Evolutionary conservation across 2,888 invertebrate species (phyloP).

Genomic region (Caenorhabditis afra): DNA sequence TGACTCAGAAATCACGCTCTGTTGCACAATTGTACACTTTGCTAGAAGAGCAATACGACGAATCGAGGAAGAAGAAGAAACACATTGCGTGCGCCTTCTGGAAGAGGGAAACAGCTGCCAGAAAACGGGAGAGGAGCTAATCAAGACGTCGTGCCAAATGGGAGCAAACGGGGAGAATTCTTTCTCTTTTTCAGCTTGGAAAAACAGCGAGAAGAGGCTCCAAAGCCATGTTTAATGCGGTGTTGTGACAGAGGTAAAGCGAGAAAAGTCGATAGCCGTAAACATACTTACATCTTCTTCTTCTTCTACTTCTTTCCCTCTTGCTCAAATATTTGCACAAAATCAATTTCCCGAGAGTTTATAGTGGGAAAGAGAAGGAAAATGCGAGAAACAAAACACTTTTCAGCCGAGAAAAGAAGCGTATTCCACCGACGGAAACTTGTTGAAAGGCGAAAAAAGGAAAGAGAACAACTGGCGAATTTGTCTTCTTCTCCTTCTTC

Average conservation of each 20-base stretch:
- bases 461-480: background rate
- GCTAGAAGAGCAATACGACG: too few relatives aligned
- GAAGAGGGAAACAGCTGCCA: conserved; percentile 5
- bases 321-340: conserved; percentile 54
- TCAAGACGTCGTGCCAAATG: conserved; percentile 4
- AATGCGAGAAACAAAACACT: background rate
- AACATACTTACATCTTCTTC: conserved; percentile 53
- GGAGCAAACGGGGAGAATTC: conserved; percentile 2
- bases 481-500: too few relatives aligned
- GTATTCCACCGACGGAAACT: conserved; percentile 1
- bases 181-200: background rate
- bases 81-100: background rate
- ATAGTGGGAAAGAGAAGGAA: background rate
- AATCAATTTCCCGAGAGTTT: conserved; percentile 29
- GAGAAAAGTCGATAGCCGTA: conserved; percentile 33
- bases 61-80: background rate
- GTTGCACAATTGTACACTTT: too few relatives aligned
- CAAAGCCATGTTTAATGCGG: background rate
- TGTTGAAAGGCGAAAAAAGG: conserved; percentile 4
- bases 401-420: background rate
- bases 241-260: conserved; percentile 8
- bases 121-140: conserved; percentile 7
- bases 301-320: too few relatives aligned
- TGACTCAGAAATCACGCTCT: too few relatives aligned
- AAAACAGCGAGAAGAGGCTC: background rate